Conservation (phyloP, 2,797 vertebrate genomes). For the Adrianichthys oophorus region DNA sequence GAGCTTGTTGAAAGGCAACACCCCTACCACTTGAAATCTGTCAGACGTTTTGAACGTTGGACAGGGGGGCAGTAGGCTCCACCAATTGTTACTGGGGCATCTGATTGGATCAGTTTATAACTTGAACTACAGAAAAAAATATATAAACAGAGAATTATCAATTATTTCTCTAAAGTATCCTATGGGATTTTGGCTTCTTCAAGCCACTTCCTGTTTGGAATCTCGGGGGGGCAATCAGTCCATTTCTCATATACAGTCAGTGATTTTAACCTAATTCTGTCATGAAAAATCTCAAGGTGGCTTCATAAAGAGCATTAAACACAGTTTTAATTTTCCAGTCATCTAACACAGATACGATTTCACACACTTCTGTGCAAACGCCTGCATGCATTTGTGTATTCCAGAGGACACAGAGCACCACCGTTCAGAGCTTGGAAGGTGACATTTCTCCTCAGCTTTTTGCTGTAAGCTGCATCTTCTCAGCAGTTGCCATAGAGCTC, state of each 20-base stretch:
- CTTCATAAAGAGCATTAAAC: not conserved
- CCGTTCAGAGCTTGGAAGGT: conserved; percentile 13
- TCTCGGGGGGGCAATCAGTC: too few species aligned
- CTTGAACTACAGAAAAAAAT: too few species aligned
- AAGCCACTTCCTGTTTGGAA: too few species aligned
- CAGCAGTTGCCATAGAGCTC: conserved; percentile 69
- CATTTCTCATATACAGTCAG: not conserved
- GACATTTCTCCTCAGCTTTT: conserved; percentile 46
- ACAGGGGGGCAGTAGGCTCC: too few species aligned
- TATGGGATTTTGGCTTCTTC: too few species aligned
- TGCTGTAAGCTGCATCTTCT: conserved; percentile 54
- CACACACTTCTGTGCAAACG: not conserved
- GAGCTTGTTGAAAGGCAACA: too few species aligned
- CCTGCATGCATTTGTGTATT: not conserved
- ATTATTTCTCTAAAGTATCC: too few species aligned
- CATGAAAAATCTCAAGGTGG: not conserved
- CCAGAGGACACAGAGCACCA: conserved; percentile 2
- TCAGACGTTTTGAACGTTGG: too few species aligned
- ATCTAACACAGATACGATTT: not conserved
- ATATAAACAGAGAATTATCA: too few species aligned
- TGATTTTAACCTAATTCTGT: not conserved
- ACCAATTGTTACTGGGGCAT: too few species aligned
- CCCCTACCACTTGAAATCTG: too few species aligned
- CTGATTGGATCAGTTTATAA: too few species aligned
- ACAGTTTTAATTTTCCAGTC: not conserved